Percentiles rank a stretch among this genome's conserved stretches.
Conservation (phyloP, 2,113 vertebrate genomes). For the Chaenocephalus aceratus region DNA sequence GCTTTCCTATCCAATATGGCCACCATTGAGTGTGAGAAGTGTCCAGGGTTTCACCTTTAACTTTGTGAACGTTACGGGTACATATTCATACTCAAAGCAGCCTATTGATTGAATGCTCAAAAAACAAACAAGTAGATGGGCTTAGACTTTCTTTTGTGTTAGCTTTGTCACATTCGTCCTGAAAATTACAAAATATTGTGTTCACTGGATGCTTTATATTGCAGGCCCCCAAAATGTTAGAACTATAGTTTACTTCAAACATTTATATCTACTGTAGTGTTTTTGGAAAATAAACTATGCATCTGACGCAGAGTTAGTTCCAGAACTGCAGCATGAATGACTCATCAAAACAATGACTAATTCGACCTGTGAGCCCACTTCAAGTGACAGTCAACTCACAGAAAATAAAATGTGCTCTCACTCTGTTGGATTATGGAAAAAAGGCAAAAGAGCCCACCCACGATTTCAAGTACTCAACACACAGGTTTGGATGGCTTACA, state of each 20-base stretch:
- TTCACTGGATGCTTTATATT: neutral
- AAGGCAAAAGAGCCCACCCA: constrained; percentile 43
- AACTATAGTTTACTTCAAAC: constrained; percentile 15
- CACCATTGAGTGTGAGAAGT: no score
- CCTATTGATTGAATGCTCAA: neutral
- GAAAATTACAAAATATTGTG: neutral
- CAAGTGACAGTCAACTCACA: constrained; percentile 69
- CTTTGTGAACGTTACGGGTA: no score
- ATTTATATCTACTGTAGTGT: neutral
- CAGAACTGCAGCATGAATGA: constrained; percentile 67
- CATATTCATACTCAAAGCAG: neutral
- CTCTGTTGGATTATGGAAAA: constrained; percentile 38
- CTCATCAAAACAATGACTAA: constrained; percentile 80
- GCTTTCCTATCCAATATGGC: no score
- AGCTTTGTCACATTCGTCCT: neutral
- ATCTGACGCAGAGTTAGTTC: constrained; percentile 49
- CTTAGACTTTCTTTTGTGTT: neutral
- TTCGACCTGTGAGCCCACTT: constrained; percentile 71
- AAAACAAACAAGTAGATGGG: no score
- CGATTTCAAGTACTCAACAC: constrained; percentile 44
- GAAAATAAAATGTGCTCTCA: constrained; percentile 61
- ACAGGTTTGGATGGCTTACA: constrained; percentile 46
- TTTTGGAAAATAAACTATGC: constrained; percentile 11
- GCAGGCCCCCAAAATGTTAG: neutral
- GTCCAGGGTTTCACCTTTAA: no score